Percentiles rank a stretch among this genome's conserved stretches.
phyloP scores from a whole-genome alignment of 2,888 invertebrate genomes.

The Amitus sp. region DNA sequence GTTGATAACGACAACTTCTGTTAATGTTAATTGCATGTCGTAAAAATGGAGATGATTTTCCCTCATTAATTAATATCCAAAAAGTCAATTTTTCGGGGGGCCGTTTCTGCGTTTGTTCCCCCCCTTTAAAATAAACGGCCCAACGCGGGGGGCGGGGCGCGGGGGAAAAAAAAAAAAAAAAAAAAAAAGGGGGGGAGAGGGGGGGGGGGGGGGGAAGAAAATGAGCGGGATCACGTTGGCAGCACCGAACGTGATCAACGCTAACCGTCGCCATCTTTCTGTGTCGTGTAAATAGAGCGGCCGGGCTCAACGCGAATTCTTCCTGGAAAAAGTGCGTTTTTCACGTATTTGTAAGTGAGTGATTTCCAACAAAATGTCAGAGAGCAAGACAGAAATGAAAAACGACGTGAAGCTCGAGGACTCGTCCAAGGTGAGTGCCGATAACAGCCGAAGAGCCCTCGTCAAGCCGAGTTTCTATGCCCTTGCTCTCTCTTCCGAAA shows the following conservation, averaged over 20 bases:
- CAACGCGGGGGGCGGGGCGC: too few species aligned
- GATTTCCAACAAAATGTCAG: conserved; percentile 59
- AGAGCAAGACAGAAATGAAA: conserved; percentile 63
- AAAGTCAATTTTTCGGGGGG: too few species aligned
- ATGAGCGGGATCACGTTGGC: conserved; percentile 16
- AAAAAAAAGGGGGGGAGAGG: too few species aligned
- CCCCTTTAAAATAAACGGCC: too few species aligned
- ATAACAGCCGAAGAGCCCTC: conserved; percentile 43
- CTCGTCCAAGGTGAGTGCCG: conserved; percentile 60
- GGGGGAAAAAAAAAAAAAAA: too few species aligned
- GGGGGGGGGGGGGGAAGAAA: background rate
- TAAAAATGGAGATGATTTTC: too few species aligned
- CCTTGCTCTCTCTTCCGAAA: conserved; percentile 50
- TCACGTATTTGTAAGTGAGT: conserved; percentile 61
- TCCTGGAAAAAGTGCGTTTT: conserved; percentile 57
- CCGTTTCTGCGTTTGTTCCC: too few species aligned
- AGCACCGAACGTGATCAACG: conserved; percentile 69
- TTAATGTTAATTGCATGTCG: too few species aligned
- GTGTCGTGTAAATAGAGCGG: conserved; percentile 70
- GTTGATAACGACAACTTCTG: too few species aligned
- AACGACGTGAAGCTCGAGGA: conserved; percentile 64
- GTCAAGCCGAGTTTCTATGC: conserved; percentile 64
- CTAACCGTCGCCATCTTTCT: conserved; percentile 73
- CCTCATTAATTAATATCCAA: too few species aligned
- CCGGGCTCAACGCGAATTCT: conserved; percentile 66